These are phyloP conservation scores for Diacarnus erythraeanus DNA, from an alignment of 37 sponge, comb jelly and placozoan genomes.

Conservation along the genomic window DNA sequence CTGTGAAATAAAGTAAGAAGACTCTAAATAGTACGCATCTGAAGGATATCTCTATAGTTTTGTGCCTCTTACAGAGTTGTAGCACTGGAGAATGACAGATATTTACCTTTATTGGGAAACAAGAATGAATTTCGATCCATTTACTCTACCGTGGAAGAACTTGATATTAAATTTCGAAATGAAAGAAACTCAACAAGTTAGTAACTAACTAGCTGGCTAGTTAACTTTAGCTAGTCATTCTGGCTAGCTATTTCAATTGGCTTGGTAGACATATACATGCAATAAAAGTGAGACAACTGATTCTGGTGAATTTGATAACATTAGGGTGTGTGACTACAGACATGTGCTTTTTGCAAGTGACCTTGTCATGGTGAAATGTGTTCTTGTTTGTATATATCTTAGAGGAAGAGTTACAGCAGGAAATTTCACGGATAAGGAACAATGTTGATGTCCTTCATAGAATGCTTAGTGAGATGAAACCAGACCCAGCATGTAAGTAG, in stretches of 20 bases:
- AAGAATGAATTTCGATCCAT: slow-evolving; percentile 40
- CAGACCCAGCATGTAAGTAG: slow-evolving; percentile 8
- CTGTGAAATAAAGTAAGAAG: slow-evolving; percentile 23
- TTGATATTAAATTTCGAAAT: slow-evolving; percentile 29
- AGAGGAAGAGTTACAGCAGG: slow-evolving; percentile 51
- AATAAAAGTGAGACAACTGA: too few species aligned
- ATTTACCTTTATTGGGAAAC: slow-evolving; percentile 32
- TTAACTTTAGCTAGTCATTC: background rate
- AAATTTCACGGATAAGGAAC: background rate
- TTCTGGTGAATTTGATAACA: too few species aligned
- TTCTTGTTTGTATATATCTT: background rate
- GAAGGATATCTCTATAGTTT: background rate
- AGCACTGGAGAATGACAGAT: slow-evolving; percentile 61
- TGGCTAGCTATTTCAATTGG: too few species aligned
- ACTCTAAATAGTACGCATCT: slow-evolving; percentile 13
- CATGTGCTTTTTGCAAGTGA: too few species aligned
- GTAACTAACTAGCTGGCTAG: background rate
- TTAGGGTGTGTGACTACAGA: too few species aligned
- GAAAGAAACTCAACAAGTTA: slow-evolving; percentile 71
- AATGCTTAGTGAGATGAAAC: background rate
- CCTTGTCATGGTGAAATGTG: too few species aligned
- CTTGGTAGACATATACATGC: too few species aligned
- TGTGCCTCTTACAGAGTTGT: slow-evolving; percentile 23
- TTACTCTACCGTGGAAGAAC: slow-evolving; percentile 58
- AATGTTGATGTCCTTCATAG: background rate